These are phyloP conservation scores for Hofmannophila pseudospretella DNA, from an alignment of 2,888 invertebrate species.

Conservation along the genomic window DNA sequence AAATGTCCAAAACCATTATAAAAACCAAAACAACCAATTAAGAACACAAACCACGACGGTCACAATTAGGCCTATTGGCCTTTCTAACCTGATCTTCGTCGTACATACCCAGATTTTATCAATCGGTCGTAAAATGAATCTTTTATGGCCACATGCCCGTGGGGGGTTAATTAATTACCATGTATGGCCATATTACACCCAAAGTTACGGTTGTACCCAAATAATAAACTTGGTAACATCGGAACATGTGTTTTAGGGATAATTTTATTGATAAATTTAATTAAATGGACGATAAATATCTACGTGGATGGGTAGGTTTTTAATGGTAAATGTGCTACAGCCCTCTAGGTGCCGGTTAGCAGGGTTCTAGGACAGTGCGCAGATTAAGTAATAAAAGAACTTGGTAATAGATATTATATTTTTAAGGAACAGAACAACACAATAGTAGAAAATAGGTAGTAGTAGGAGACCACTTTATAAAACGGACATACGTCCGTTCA, in stretches of 20 bases:
- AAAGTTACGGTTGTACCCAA: conserved; percentile 43
- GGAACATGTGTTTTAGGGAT: conserved; percentile 59
- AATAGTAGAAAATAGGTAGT: no score
- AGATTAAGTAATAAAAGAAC: no score
- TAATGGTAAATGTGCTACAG: no score
- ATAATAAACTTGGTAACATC: conserved; percentile 53
- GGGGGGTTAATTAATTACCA: conserved; percentile 65
- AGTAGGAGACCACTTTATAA: no score
- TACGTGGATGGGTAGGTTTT: conserved; percentile 7
- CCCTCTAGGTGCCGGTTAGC: no score
- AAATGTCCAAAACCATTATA: no score
- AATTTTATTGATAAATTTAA: conserved; percentile 54
- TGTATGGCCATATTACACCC: conserved; percentile 50
- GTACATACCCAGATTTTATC: conserved; percentile 6
- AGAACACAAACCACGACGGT: conserved; percentile 9
- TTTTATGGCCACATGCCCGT: conserved; percentile 41
- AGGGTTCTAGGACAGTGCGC: no score
- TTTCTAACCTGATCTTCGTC: conserved; percentile 18
- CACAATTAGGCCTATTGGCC: conserved; percentile 31
- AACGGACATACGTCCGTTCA: no score
- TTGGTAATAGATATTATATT: no score
- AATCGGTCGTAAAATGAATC: conserved; percentile 46
- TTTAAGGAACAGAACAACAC: no score
- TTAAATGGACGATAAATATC: conserved; percentile 52
- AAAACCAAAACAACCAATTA: conserved; percentile 11